Conservation (phyloP, 2,888 invertebrate genomes). For the Rhyacophila evoluta region DNA sequence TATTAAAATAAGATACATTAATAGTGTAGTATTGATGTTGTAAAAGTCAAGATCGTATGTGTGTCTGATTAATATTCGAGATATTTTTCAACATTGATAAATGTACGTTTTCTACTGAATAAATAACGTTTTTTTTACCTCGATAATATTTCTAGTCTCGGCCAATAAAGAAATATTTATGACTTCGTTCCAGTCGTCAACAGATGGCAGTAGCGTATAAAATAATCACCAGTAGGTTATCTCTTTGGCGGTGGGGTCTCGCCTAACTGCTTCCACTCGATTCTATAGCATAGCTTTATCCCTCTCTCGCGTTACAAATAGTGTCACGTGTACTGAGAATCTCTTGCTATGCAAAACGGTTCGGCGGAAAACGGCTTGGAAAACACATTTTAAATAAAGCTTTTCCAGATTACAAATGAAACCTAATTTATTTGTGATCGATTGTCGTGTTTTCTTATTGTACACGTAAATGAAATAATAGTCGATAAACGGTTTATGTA, state of each 20-base stretch:
- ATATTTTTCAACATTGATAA: not conserved
- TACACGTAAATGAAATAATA: not conserved
- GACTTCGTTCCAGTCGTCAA: slow-evolving; percentile 21
- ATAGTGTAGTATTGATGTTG: too few relatives aligned
- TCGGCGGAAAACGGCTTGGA: not conserved
- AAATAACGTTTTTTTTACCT: slow-evolving; percentile 10
- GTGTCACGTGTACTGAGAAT: not conserved
- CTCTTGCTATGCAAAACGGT: not conserved
- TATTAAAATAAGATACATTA: too few relatives aligned
- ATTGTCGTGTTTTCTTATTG: not conserved
- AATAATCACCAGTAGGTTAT: slow-evolving; percentile 6
- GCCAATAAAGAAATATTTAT: slow-evolving; percentile 19
- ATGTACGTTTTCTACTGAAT: slow-evolving; percentile 3
- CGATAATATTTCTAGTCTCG: not conserved
- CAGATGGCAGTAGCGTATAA: slow-evolving; percentile 17
- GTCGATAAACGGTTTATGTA: too few relatives aligned
- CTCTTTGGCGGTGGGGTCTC: not conserved
- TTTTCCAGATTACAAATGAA: not conserved
- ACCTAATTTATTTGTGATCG: not conserved
- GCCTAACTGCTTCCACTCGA: not conserved
- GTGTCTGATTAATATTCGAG: too few relatives aligned
- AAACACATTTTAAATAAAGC: not conserved
- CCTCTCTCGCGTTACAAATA: not conserved
- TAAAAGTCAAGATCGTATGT: too few relatives aligned
- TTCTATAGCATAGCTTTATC: not conserved